These are phyloP conservation scores for Rhinella marina DNA, from an alignment of 2,797 vertebrate genomes.

Conservation along the genomic window DNA sequence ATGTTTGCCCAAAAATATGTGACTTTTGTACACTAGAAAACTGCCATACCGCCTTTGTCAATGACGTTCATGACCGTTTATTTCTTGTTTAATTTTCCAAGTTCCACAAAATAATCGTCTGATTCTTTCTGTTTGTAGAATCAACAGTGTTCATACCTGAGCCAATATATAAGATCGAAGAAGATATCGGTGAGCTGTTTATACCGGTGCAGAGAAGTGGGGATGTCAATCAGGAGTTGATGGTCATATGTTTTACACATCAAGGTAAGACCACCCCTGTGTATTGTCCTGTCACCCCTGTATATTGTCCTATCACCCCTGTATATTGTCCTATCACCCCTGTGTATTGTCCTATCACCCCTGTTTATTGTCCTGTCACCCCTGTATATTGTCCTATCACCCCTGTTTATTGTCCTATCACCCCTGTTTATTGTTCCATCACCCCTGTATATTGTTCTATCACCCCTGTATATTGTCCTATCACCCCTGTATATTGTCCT, in stretches of 20 bases:
- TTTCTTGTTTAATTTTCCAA: background rate
- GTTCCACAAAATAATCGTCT: background rate
- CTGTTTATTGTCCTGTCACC: background rate
- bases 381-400: too few species aligned
- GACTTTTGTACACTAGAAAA: too few species aligned
- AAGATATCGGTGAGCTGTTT: constrained; percentile 88
- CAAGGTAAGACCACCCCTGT: constrained; percentile 81
- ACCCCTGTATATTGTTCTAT: too few species aligned
- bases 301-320: too few species aligned
- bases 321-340: too few species aligned
- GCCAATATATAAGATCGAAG: constrained; percentile 80
- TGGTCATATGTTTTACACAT: constrained; percentile 92
- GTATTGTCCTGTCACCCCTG: too few species aligned
- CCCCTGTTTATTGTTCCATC: too few species aligned
- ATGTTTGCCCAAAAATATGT: too few species aligned
- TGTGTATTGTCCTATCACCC: too few species aligned
- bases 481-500: too few species aligned
- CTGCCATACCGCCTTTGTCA: too few species aligned
- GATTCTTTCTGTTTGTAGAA: constrained; percentile 74
- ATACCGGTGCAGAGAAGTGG: constrained; percentile 90
- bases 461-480: background rate
- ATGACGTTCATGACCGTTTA: background rate
- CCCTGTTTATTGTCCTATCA: background rate
- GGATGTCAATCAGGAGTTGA: constrained; percentile 88
- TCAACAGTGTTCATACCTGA: constrained; percentile 90